Conservation (phyloP, 2,113 vertebrate genomes). For the Charina bottae region DNA sequence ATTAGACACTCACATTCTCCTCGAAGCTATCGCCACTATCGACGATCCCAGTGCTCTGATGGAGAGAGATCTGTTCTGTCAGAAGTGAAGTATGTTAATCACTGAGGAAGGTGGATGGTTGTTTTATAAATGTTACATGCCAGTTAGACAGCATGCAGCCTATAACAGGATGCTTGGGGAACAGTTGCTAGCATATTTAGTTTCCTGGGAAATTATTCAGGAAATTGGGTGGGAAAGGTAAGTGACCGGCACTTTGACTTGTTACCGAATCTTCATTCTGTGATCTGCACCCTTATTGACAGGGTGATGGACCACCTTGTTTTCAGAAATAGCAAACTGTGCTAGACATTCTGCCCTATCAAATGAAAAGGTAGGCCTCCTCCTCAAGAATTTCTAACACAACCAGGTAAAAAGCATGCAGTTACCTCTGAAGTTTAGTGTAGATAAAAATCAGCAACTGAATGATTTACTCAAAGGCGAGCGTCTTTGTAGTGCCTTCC, state of each 20-base stretch:
- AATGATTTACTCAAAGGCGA: neutral
- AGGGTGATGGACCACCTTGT: neutral
- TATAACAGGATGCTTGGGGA: neutral
- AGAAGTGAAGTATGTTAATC: constrained; percentile 84
- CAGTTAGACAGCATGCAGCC: neutral
- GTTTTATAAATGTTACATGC: neutral
- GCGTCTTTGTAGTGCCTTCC: neutral
- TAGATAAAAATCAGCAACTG: neutral
- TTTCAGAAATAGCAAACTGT: neutral
- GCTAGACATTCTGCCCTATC: neutral
- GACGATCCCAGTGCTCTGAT: constrained; percentile 86
- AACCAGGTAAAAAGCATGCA: neutral
- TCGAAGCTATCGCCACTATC: constrained; percentile 84
- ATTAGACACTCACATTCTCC: constrained; percentile 88
- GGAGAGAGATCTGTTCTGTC: constrained; percentile 89
- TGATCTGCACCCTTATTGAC: neutral
- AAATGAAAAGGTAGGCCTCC: neutral
- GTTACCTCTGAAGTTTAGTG: neutral
- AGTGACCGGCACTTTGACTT: neutral
- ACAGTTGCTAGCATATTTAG: neutral
- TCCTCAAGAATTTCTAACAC: neutral
- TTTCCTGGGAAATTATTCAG: neutral
- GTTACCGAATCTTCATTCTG: neutral
- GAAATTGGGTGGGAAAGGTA: neutral
- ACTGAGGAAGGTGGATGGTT: neutral